A percentile compares a stretch with the other conserved stretches of the same genome.
phyloP scores from a whole-genome alignment of 2,888 invertebrate species.

The Achlya flavicornis region DNA sequence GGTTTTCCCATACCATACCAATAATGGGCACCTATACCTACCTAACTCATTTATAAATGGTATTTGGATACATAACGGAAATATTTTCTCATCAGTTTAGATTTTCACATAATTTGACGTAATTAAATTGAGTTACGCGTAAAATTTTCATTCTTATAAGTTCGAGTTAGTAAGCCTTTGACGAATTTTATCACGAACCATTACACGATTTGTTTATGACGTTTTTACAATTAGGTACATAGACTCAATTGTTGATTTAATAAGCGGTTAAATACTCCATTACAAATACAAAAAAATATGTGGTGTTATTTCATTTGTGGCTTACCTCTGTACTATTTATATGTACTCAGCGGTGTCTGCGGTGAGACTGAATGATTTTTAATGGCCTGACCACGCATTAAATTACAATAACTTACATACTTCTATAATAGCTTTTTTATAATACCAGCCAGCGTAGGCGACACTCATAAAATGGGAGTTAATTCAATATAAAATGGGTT shows the following conservation, averaged over 20 bases:
- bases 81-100: no score
- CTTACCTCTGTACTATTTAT: constrained; percentile 50
- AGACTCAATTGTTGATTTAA: constrained; percentile 27
- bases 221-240: not conserved
- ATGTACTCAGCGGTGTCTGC: constrained; percentile 55
- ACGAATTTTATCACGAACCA: not conserved
- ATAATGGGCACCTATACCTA: no score
- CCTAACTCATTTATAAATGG: no score
- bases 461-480: constrained; percentile 55
- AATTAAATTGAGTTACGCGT: no score
- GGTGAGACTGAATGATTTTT: constrained; percentile 70
- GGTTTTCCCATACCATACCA: no score
- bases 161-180: no score
- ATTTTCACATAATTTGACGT: no score
- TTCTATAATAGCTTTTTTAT: constrained; percentile 40
- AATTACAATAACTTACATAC: constrained; percentile 57
- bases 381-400: constrained; percentile 65
- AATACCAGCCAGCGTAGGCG: constrained; percentile 44
- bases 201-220: not conserved
- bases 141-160: no score
- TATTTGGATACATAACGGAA: no score
- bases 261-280: constrained; percentile 40
- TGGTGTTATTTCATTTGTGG: constrained; percentile 52
- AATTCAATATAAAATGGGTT: constrained; percentile 51
- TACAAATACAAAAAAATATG: constrained; percentile 21